Evolutionary conservation across 2,113 vertebrate genomes (phyloP).

Genomic region (Argyrosomus japonicus): DNA sequence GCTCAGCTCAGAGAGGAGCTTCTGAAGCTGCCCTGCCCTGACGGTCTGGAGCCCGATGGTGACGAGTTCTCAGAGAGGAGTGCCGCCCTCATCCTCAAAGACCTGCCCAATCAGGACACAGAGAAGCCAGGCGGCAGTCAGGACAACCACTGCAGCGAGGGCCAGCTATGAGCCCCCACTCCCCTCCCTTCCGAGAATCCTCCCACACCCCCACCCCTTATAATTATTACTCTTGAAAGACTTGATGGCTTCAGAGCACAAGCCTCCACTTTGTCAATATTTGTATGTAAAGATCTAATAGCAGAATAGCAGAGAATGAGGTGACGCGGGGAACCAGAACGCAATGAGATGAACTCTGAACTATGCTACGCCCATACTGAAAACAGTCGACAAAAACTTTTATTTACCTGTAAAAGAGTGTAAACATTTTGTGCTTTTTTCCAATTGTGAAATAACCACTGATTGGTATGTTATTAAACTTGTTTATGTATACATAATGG

Average conservation of each 20-base stretch:
- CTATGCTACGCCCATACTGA: slow-evolving; percentile 93
- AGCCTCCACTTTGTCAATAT: slow-evolving; percentile 98
- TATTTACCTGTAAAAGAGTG: slow-evolving; percentile 99
- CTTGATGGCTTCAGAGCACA: slow-evolving; percentile 92
- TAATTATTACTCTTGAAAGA: slow-evolving; percentile 78
- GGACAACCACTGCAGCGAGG: slow-evolving; percentile 89
- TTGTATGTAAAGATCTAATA: slow-evolving; percentile 99
- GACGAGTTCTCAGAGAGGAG: slow-evolving; percentile 89
- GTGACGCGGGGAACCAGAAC: slow-evolving; percentile 32
- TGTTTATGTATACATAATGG: slow-evolving; percentile 95
- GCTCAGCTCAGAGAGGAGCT: slow-evolving; percentile 97
- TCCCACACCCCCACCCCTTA: slow-evolving; percentile 72
- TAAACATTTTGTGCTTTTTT: slow-evolving; percentile 99
- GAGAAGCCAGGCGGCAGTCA: slow-evolving; percentile 93
- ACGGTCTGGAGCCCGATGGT: slow-evolving; percentile 91
- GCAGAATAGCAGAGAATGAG: slow-evolving; percentile 89
- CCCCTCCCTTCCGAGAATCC: slow-evolving; percentile 75
- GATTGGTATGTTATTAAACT: slow-evolving; percentile 99
- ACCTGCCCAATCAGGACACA: slow-evolving; percentile 87
- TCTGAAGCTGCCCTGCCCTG: slow-evolving; percentile 95
- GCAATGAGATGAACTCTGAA: slow-evolving; percentile 80
- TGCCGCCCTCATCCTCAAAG: slow-evolving; percentile 87
- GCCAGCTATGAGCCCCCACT: slow-evolving; percentile 89
- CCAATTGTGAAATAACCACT: slow-evolving; percentile 99
- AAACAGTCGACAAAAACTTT: slow-evolving; percentile 92